Percentiles rank a stretch among this genome's conserved stretches.
Conservation (phyloP, 1,140 invertebrate species). For the Heterodera schachtii region DNA sequence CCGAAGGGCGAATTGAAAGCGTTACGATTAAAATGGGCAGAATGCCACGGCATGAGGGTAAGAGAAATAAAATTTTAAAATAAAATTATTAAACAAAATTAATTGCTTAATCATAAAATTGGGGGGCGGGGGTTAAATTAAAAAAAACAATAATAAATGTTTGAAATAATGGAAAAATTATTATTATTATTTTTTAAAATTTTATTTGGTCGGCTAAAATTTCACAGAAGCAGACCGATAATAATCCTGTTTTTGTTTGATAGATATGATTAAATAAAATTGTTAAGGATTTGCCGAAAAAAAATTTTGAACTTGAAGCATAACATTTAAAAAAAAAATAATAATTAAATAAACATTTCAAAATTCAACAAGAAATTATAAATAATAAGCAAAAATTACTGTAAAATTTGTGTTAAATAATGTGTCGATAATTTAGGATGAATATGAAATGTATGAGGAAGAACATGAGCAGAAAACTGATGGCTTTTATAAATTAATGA, state of each 20-base stretch:
- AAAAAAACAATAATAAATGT: not conserved
- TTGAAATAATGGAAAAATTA: too few species aligned
- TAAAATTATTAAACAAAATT: not conserved
- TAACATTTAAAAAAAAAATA: too few species aligned
- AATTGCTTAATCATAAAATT: not conserved
- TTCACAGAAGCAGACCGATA: too few species aligned
- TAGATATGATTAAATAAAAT: too few species aligned
- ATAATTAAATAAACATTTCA: not conserved
- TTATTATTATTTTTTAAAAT: too few species aligned
- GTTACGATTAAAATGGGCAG: not conserved
- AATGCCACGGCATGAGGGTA: not conserved
- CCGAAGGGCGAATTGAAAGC: slow-evolving; percentile 1
- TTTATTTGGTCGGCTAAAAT: too few species aligned
- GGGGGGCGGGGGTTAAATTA: not conserved
- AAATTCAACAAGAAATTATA: not conserved
- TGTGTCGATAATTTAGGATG: not conserved
- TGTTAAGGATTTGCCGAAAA: too few species aligned
- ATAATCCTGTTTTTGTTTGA: too few species aligned
- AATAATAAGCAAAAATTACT: not conserved
- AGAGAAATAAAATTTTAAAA: not conserved
- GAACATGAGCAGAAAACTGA: not conserved
- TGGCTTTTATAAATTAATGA: not conserved
- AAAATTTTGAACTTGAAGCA: too few species aligned
- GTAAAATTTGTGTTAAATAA: not conserved
- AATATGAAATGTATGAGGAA: not conserved